Conservation (phyloP, 2,797 vertebrate genomes). For the Squalus acanthias region DNA sequence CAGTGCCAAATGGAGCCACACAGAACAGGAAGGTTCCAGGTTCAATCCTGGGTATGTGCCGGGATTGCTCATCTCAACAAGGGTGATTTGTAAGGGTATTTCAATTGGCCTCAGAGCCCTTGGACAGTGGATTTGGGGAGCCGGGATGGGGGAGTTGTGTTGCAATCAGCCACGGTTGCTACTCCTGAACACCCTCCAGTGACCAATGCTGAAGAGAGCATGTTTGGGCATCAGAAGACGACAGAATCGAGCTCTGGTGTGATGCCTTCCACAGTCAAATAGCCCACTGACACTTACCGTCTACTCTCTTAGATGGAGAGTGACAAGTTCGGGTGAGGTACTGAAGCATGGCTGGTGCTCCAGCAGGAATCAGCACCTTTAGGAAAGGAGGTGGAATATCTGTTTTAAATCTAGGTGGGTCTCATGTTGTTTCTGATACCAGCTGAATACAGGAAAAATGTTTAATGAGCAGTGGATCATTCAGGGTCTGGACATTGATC, state of each 20-base stretch:
- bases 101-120: not conserved
- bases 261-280: not conserved
- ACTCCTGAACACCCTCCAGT: not conserved
- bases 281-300: not conserved
- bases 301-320: not conserved
- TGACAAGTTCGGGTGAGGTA: not conserved
- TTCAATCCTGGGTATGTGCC: not conserved
- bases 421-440: not conserved
- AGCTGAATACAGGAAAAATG: not conserved
- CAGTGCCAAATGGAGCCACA: not conserved
- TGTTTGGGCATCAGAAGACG: not conserved
- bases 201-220: not conserved
- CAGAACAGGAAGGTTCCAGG: not conserved
- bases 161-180: not conserved
- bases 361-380: not conserved
- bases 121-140: too few relatives aligned
- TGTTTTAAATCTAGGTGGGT: not conserved
- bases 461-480: not conserved
- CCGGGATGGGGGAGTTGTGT: too few relatives aligned
- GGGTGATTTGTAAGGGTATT: not conserved
- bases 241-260: not conserved
- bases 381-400: not conserved
- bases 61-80: not conserved
- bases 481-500: not conserved
- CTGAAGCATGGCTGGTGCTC: not conserved